These are phyloP conservation scores for Malurus alboscapulatus DNA, from an alignment of 2,113 vertebrate species.

Conservation along the genomic window DNA sequence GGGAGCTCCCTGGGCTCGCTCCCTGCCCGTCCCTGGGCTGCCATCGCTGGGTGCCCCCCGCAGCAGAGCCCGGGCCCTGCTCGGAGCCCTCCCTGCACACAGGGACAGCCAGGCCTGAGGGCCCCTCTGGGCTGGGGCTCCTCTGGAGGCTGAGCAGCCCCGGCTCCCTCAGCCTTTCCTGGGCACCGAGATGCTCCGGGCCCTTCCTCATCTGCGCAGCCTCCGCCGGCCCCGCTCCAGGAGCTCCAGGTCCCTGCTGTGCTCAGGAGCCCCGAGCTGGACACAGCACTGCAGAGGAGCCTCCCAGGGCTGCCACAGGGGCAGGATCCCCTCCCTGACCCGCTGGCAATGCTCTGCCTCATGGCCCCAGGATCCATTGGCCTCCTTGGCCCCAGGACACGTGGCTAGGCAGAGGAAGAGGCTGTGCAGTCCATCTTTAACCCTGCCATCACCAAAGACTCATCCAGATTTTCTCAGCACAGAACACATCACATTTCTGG, in stretches of 20 bases:
- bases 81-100: too few species aligned
- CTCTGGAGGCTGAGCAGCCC: too few species aligned
- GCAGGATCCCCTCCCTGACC: not conserved
- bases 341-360: not conserved
- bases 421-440: not conserved
- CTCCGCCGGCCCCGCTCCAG: not conserved
- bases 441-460: not conserved
- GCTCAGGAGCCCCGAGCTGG: not conserved
- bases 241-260: not conserved
- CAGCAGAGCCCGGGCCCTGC: too few species aligned
- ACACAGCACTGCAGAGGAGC: not conserved
- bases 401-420: not conserved
- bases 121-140: too few species aligned
- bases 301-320: not conserved
- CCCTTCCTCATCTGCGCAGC: not conserved
- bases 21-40: not conserved
- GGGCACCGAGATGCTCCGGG: not conserved
- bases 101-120: too few species aligned
- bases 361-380: not conserved
- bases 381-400: not conserved
- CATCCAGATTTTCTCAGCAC: fast-evolving
- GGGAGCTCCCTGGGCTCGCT: not conserved
- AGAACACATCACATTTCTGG: not conserved
- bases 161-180: not conserved
- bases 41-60: not conserved